Evolutionary conservation across 2,797 vertebrate species (phyloP).

Genomic region (Notolabrus celidotus): DNA sequence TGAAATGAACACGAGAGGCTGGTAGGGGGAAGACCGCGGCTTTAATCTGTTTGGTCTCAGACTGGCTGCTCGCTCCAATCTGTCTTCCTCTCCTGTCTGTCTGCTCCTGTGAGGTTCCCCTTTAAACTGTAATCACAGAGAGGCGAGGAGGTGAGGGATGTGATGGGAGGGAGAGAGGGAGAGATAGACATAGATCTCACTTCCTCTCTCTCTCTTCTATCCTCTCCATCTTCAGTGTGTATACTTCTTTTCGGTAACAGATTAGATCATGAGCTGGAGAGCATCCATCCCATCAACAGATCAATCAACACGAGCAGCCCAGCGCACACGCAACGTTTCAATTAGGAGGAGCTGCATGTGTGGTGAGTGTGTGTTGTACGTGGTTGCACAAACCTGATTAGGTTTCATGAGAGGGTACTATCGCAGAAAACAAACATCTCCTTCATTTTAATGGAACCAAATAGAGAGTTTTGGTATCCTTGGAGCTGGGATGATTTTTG

Average conservation of each 20-base stretch:
- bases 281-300: conserved; percentile 65
- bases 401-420: conserved; percentile 1
- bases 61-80: conserved; percentile 51
- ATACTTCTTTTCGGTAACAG: conserved; percentile 50
- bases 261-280: conserved; percentile 70
- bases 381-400: conserved; percentile 27
- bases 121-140: conserved; percentile 70
- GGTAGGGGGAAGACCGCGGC: conserved; percentile 28
- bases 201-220: conserved; percentile 23
- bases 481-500: too few relatives aligned
- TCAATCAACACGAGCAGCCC: conserved; percentile 65
- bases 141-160: conserved; percentile 58
- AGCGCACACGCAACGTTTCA: conserved; percentile 53
- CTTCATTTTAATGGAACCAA: background rate
- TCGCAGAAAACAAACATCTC: conserved; percentile 1
- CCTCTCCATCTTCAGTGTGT: conserved; percentile 38
- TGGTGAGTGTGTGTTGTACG: conserved; percentile 21
- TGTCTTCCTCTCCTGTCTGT: conserved; percentile 56
- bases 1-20: conserved; percentile 51
- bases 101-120: conserved; percentile 60
- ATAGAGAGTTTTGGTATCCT: conserved; percentile 7
- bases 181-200: conserved; percentile 28
- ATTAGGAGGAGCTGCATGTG: conserved; percentile 48
- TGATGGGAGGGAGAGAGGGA: conserved; percentile 31
- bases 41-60: conserved; percentile 67